Conservation (phyloP, 2,113 vertebrate species). For the Dasypus novemcinctus region DNA sequence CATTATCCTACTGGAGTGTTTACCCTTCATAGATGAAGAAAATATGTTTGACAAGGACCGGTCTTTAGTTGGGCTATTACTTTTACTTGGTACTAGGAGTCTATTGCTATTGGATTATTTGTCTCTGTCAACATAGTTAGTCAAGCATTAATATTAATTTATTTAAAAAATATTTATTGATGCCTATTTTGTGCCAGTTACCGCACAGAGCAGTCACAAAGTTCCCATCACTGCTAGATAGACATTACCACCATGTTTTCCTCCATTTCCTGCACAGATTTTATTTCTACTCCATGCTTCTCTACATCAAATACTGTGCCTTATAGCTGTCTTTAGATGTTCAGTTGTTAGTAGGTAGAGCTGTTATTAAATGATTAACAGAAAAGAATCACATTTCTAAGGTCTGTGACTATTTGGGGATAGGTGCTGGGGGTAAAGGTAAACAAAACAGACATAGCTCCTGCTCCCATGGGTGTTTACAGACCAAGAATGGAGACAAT, state of each 20-base stretch:
- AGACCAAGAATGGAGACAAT: not conserved
- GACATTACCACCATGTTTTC: not conserved
- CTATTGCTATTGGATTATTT: not conserved
- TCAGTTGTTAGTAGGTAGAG: not conserved
- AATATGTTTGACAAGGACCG: not conserved
- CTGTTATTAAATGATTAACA: not conserved
- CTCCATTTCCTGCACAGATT: not conserved
- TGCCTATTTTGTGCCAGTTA: not conserved
- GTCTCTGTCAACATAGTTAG: not conserved
- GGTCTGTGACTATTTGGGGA: not conserved
- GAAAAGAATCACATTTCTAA: not conserved
- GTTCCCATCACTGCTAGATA: not conserved
- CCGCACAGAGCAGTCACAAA: not conserved
- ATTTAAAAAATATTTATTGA: not conserved
- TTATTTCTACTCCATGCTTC: not conserved
- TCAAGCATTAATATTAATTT: constrained; percentile 33
- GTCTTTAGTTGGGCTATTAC: not conserved
- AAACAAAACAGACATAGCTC: not conserved
- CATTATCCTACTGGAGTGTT: not conserved
- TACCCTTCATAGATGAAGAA: constrained; percentile 21
- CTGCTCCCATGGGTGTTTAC: not conserved
- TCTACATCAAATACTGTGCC: not conserved
- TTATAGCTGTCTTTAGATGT: not conserved
- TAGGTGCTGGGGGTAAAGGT: not conserved
- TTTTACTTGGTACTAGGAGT: not conserved